Conservation (phyloP, 2,888 invertebrate species). For the Eledona agricola region DNA sequence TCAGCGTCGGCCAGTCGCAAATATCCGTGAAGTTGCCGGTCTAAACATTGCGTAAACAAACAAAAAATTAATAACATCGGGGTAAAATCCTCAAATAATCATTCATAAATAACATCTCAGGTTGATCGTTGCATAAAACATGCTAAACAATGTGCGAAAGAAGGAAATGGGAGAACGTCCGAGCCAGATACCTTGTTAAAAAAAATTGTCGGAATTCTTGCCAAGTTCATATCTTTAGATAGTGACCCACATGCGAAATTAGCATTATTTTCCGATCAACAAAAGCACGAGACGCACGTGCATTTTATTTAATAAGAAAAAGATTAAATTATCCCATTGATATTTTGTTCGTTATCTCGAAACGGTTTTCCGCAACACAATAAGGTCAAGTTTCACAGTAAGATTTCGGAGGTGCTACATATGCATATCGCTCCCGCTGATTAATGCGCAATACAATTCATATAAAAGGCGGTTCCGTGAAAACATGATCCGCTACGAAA, state of each 20-base stretch:
- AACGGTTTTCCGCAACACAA: conserved; percentile 10
- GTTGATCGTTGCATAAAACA: too few relatives aligned
- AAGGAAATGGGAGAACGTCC: conserved; percentile 3
- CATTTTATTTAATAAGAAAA: not conserved
- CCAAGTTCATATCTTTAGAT: conserved; percentile 19
- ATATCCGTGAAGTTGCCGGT: conserved; percentile 87
- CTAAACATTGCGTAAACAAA: conserved; percentile 64
- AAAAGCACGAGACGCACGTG: not conserved
- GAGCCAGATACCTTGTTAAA: too few relatives aligned
- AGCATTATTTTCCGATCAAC: conserved; percentile 10
- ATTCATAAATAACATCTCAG: too few relatives aligned
- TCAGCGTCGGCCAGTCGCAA: conserved; percentile 92
- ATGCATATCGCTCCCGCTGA: conserved; percentile 27
- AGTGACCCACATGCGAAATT: conserved; percentile 28
- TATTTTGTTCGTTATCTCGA: conserved; percentile 1
- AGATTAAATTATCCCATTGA: not conserved
- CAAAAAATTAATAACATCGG: conserved; percentile 7
- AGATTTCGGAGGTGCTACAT: conserved; percentile 20
- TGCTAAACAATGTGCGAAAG: conserved; percentile 3
- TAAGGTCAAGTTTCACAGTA: conserved; percentile 26
- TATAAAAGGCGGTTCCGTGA: conserved; percentile 13
- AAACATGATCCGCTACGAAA: too few relatives aligned
- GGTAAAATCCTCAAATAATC: not conserved
- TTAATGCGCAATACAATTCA: conserved; percentile 21
- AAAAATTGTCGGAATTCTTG: conserved; percentile 5